Conservation (phyloP, 1,140 invertebrate genomes). For the Hestina assimilis region DNA sequence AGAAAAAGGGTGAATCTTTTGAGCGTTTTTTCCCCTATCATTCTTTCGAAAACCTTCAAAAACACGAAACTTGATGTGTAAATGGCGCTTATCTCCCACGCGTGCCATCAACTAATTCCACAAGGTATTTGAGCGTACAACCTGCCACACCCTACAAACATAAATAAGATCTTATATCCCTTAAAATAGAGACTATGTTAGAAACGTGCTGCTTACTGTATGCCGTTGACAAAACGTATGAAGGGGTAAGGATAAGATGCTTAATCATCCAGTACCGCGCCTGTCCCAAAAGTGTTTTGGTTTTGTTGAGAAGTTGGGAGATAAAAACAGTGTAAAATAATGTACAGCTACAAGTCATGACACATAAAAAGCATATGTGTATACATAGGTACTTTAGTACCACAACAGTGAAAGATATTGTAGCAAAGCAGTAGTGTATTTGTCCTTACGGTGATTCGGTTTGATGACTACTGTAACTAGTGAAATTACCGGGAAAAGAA, state of each 20-base stretch:
- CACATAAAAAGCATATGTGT: too few relatives aligned
- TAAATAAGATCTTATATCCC: not conserved
- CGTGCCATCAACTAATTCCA: slow-evolving; percentile 26
- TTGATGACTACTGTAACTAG: too few relatives aligned
- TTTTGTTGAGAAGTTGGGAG: slow-evolving; percentile 10
- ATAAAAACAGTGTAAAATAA: not conserved
- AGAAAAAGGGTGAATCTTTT: not conserved
- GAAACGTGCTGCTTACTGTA: slow-evolving; percentile 1
- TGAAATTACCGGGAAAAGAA: too few relatives aligned
- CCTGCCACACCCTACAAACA: not conserved
- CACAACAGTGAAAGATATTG: too few relatives aligned
- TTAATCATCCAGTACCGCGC: slow-evolving; percentile 19
- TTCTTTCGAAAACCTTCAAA: slow-evolving; percentile 21
- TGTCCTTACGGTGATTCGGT: too few relatives aligned
- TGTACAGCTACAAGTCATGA: too few relatives aligned
- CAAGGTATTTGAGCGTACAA: slow-evolving; percentile 14
- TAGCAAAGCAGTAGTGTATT: too few relatives aligned
- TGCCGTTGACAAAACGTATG: slow-evolving; percentile 17
- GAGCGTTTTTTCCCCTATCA: slow-evolving; percentile 12
- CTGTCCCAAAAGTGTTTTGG: slow-evolving; percentile 22
- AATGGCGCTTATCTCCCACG: slow-evolving; percentile 26
- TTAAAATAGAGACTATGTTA: slow-evolving; percentile 4
- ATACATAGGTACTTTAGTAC: too few relatives aligned
- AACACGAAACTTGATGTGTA: slow-evolving; percentile 20
- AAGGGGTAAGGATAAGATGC: slow-evolving; percentile 18